Evolutionary conservation across 2,888 invertebrate species (phyloP), one percentile per base, ranked within the genome.

Genomic region (Stictocephala bisonia): DNA sequence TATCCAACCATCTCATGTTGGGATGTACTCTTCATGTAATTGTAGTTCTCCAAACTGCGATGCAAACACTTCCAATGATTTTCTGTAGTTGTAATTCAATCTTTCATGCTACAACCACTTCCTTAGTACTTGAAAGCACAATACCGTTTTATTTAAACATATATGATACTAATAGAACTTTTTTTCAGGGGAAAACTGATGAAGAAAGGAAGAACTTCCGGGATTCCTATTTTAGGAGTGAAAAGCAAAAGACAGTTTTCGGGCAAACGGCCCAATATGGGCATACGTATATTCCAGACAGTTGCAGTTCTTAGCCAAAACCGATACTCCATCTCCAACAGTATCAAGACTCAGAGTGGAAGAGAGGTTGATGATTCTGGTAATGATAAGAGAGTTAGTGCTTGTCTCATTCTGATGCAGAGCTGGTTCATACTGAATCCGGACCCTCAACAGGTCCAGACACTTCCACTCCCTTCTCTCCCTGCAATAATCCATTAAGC

Each of bases 41-140:
- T n/a, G n/a, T n/a, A n/a, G n/a, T 44, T 18, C 22, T 22, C 74
- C 66, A 74, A 22, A 67, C 44, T 3, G 60, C 56, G 18, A 4
- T 22, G 18, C 40, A 56, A 50, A 72, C 67, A 41, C 67, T 72
- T 56, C 60, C 51, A n/a, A 72, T 40, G 15, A 74, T 71, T 53
- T 56, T 29, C n/a, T 22, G 22, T 11, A 72, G 11, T 44, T 67
- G 71, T n/a, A 72, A 72, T 58, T 67, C 71, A 50, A 7, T 71
- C 66, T 18, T 53, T 67, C 26, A 74, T 24, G 71, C 31, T 35
- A 41, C 71, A 71, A n/a, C 74, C 71, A 48, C 74, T 71, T 53
- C 66, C 74, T 2, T 71, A 44, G 44, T 71, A 71, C 60, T 66
- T 74, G 27, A 48, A 67, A 48, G 9, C 27, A 31, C 3, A 31